These are phyloP conservation scores for Tetrapedia diversipes DNA, from an alignment of 2,888 invertebrate genomes.

Conservation along the genomic window DNA sequence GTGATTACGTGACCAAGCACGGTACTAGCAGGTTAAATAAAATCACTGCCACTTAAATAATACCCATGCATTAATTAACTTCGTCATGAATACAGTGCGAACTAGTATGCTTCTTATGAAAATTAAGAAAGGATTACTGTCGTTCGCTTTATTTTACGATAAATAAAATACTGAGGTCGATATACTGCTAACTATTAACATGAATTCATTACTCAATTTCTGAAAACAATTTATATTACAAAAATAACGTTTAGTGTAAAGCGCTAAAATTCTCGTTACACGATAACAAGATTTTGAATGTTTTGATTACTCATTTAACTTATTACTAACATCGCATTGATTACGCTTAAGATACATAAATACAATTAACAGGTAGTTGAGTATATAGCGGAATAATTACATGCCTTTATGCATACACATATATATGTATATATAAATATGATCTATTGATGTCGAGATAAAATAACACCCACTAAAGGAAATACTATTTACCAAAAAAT, in stretches of 20 bases:
- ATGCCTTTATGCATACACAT: constrained; percentile 13
- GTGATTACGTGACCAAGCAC: constrained; percentile 3
- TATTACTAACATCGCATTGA: constrained; percentile 36
- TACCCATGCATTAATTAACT: constrained; percentile 3
- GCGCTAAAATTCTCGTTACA: constrained; percentile 30
- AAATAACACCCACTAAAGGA: constrained; percentile 32
- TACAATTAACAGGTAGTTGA: constrained; percentile 41
- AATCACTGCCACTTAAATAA: constrained; percentile 15
- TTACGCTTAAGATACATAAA: constrained; percentile 48
- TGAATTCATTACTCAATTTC: constrained; percentile 32
- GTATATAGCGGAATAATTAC: constrained; percentile 35
- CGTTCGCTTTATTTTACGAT: constrained; percentile 27
- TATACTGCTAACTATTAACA: constrained; percentile 38
- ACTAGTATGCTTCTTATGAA: background rate
- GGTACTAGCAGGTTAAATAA: constrained; percentile 10
- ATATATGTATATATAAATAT: constrained; percentile 45
- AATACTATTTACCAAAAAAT: constrained; percentile 64
- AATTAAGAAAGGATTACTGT: background rate
- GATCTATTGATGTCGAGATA: constrained; percentile 36
- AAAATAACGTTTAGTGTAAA: constrained; percentile 3
- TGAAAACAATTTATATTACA: constrained; percentile 21
- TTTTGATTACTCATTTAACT: constrained; percentile 61
- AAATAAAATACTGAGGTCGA: constrained; percentile 33
- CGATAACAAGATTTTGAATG: constrained; percentile 52
- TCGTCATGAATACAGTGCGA: constrained; percentile 2